Conservation (phyloP, 1,140 invertebrate species). For the Brachionus asplanchnoidis region DNA sequence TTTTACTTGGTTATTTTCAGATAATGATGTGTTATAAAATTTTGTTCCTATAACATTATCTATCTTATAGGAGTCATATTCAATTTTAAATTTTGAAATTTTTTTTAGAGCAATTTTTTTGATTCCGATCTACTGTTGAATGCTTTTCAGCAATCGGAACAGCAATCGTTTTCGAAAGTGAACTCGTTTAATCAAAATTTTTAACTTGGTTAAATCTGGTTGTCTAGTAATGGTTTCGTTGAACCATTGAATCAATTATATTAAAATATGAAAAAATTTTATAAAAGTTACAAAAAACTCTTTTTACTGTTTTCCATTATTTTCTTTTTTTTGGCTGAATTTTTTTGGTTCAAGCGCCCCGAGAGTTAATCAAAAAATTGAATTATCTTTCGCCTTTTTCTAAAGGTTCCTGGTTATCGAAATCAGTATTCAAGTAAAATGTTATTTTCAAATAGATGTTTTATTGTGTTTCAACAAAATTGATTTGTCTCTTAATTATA, state of each 20-base stretch:
- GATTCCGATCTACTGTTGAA: background rate
- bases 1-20: too few species aligned
- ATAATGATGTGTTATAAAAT: too few species aligned
- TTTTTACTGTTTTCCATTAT: background rate
- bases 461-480: background rate
- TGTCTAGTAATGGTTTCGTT: background rate
- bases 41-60: too few species aligned
- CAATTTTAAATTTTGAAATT: too few species aligned
- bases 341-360: background rate
- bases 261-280: background rate
- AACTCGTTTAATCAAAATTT: background rate
- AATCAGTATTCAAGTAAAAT: slow-evolving; percentile 16
- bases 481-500: slow-evolving; percentile 14
- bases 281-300: background rate
- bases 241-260: background rate
- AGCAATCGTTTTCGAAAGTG: background rate
- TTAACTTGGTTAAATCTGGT: background rate
- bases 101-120: slow-evolving; percentile 15
- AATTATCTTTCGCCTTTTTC: background rate
- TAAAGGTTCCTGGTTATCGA: background rate
- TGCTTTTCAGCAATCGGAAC: background rate
- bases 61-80: too few species aligned
- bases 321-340: background rate
- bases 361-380: background rate
- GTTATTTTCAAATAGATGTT: background rate